Conservation (phyloP, 1,140 invertebrate species). For the Eurosta solidaginis region DNA sequence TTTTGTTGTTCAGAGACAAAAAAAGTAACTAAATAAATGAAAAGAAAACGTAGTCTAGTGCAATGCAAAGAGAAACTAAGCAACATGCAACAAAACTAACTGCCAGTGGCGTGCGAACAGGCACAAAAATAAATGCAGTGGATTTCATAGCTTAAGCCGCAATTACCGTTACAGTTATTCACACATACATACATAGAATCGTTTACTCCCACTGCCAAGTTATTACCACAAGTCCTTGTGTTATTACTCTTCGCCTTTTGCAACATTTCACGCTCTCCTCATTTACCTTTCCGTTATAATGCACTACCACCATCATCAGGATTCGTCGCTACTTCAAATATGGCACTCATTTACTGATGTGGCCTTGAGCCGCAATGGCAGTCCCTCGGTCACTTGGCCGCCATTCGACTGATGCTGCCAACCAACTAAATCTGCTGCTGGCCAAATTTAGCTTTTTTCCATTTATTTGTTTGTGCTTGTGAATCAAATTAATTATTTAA, state of each 20-base stretch:
- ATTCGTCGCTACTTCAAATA: constrained; percentile 5
- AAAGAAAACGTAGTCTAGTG: not conserved
- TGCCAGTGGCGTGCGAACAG: not conserved
- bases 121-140: not conserved
- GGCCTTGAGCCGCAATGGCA: constrained; percentile 2
- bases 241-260: too few species aligned
- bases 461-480: not conserved
- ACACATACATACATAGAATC: not conserved
- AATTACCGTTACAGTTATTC: not conserved
- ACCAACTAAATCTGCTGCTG: too few species aligned
- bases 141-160: not conserved
- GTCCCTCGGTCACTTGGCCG: constrained; percentile 1
- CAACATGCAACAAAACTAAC: not conserved
- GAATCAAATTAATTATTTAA: constrained; percentile 5
- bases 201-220: not conserved
- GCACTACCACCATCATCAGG: not conserved
- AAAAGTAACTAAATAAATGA: not conserved
- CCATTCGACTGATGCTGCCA: not conserved
- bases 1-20: too few species aligned
- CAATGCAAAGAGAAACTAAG: not conserved
- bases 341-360: not conserved
- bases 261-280: not conserved
- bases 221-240: constrained; percentile 10
- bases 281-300: not conserved
- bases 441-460: too few species aligned